These are phyloP conservation scores for Sisyra nigra DNA, from an alignment of 2,888 invertebrate genomes.

Conservation along the genomic window DNA sequence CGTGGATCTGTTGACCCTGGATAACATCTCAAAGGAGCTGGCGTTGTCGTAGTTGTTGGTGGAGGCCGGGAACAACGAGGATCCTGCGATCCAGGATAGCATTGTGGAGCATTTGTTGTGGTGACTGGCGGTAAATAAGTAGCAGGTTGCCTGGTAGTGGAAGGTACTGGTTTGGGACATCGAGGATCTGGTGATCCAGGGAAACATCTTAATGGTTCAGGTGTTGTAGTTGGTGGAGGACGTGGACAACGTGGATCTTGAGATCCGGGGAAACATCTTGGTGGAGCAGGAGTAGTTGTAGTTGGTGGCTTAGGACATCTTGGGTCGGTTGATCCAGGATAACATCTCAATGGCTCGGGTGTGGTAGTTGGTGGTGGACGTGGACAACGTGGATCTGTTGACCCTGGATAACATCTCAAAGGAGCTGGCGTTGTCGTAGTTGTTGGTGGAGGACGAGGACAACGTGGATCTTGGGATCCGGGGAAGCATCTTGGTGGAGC, in stretches of 20 bases:
- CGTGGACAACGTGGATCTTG: constrained; percentile 20
- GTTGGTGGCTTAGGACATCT: constrained; percentile 18
- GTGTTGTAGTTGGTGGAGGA: constrained; percentile 13
- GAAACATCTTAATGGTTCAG: constrained; percentile 17
- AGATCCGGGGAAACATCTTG: constrained; percentile 18
- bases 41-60: constrained; percentile 17
- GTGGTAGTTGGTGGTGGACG: constrained; percentile 15
- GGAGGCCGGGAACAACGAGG: constrained; percentile 21
- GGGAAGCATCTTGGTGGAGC: constrained; percentile 17
- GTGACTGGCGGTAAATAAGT: constrained; percentile 13
- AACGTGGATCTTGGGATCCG: constrained; percentile 18
- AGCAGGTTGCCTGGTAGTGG: constrained; percentile 12
- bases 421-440: constrained; percentile 22
- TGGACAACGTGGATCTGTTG: constrained; percentile 20
- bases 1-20: constrained; percentile 19
- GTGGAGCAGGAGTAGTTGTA: constrained; percentile 12
- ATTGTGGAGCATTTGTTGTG: constrained; percentile 18
- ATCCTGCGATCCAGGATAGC: constrained; percentile 23
- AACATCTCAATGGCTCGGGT: constrained; percentile 15
- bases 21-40: constrained; percentile 15
- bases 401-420: constrained; percentile 19
- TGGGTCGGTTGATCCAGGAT: constrained; percentile 19
- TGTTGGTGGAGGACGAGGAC: constrained; percentile 23
- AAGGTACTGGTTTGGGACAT: constrained; percentile 20
- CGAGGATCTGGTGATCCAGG: constrained; percentile 20